phyloP scores from a whole-genome alignment of 1,140 invertebrate species.

The Scaptodrosophila lebanonensis region DNA sequence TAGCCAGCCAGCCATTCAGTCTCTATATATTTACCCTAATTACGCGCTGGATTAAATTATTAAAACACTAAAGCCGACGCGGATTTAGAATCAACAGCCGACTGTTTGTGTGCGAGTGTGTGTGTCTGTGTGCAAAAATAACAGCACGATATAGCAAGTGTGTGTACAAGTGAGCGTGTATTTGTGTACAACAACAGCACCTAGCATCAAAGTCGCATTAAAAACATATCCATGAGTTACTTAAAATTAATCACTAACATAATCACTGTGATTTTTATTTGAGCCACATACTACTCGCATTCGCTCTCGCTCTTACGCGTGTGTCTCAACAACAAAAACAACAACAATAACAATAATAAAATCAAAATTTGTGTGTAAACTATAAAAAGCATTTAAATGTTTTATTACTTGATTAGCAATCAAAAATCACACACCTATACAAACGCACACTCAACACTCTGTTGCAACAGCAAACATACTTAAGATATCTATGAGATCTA shows the following conservation, averaged over 20 bases:
- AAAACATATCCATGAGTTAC: slow-evolving; percentile 74
- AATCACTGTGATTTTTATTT: slow-evolving; percentile 74
- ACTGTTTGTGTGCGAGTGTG: slow-evolving; percentile 11
- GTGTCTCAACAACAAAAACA: slow-evolving; percentile 42
- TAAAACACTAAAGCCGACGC: slow-evolving; percentile 65
- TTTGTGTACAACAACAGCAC: slow-evolving; percentile 35
- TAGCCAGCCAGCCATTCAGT: too few relatives aligned
- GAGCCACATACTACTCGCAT: slow-evolving; percentile 25
- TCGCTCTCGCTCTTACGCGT: slow-evolving; percentile 19
- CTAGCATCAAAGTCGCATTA: slow-evolving; percentile 59
- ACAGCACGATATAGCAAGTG: slow-evolving; percentile 1
- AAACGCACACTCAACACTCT: slow-evolving; percentile 11
- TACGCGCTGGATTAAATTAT: slow-evolving; percentile 76
- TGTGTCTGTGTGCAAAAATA: slow-evolving; percentile 6
- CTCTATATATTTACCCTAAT: slow-evolving; percentile 70
- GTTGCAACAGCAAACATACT: slow-evolving; percentile 7
- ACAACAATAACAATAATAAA: slow-evolving; percentile 33
- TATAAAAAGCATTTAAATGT: slow-evolving; percentile 36
- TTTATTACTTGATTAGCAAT: slow-evolving; percentile 31
- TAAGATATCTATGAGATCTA: slow-evolving; percentile 24
- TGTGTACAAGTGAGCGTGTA: slow-evolving; percentile 4
- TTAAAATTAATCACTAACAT: slow-evolving; percentile 76
- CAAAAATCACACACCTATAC: slow-evolving; percentile 1
- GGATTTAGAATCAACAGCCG: slow-evolving; percentile 60
- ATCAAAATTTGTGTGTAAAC: slow-evolving; percentile 21